Evolutionary conservation across 2,888 invertebrate species (phyloP).

Genomic region (Nesidiocoris tenuis): DNA sequence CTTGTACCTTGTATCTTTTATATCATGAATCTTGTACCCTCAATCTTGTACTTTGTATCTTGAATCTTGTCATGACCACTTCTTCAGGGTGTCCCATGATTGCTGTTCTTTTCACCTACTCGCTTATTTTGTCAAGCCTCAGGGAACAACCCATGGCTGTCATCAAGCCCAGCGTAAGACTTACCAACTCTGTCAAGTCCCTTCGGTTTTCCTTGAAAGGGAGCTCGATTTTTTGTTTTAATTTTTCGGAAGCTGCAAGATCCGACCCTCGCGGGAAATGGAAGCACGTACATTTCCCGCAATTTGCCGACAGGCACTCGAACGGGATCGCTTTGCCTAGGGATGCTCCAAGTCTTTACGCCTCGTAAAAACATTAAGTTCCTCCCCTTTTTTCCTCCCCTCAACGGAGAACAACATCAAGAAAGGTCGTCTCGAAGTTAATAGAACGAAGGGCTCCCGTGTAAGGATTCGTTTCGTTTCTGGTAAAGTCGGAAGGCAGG

Average conservation of each 20-base stretch:
- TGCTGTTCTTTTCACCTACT: too few relatives aligned
- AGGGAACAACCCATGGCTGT: too few relatives aligned
- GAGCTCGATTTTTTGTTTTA: not conserved
- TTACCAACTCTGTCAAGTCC: too few relatives aligned
- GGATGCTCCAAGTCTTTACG: slow-evolving; percentile 26
- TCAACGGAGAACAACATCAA: not conserved
- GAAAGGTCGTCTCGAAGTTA: slow-evolving; percentile 19
- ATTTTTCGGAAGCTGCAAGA: not conserved
- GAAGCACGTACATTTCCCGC: slow-evolving; percentile 32
- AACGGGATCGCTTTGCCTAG: slow-evolving; percentile 37
- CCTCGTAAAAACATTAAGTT: slow-evolving; percentile 43
- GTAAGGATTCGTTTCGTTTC: slow-evolving; percentile 24
- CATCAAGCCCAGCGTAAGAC: too few relatives aligned
- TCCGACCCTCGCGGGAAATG: slow-evolving; percentile 20
- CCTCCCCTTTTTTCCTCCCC: slow-evolving; percentile 1
- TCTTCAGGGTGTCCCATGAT: too few relatives aligned
- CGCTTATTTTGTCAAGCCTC: too few relatives aligned
- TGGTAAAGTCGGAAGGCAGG: not conserved
- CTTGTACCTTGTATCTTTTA: too few relatives aligned
- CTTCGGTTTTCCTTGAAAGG: too few relatives aligned
- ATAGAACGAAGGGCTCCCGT: slow-evolving; percentile 11
- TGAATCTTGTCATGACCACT: too few relatives aligned
- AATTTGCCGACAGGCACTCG: not conserved
- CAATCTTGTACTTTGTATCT: too few relatives aligned
- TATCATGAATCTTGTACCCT: too few relatives aligned